Percentiles rank a stretch among this genome's conserved stretches.
These are phyloP conservation scores for Siniperca scherzeri DNA, from an alignment of 2,797 vertebrate genomes.

Conservation along the genomic window DNA sequence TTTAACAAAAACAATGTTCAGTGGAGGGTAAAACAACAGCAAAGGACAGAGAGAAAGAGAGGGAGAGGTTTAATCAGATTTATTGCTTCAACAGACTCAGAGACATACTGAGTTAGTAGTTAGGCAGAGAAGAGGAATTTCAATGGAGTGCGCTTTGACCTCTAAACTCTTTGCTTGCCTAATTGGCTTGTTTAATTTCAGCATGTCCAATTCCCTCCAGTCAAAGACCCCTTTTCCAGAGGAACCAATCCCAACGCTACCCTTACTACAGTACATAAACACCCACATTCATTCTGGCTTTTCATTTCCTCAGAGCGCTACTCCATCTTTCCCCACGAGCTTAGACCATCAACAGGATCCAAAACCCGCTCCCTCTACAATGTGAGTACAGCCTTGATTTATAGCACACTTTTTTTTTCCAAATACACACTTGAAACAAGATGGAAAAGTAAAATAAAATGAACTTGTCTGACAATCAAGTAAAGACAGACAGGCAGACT, in stretches of 20 bases:
- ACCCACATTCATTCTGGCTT: slow-evolving; percentile 42
- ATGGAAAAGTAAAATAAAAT: slow-evolving; percentile 73
- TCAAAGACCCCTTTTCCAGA: slow-evolving; percentile 62
- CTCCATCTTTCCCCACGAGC: slow-evolving; percentile 39
- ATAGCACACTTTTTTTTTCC: slow-evolving; percentile 41
- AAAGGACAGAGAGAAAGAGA: slow-evolving; percentile 34
- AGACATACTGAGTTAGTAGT: slow-evolving; percentile 65
- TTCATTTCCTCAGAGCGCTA: slow-evolving; percentile 43
- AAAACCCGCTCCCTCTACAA: slow-evolving; percentile 16
- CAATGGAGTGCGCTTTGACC: slow-evolving; percentile 77
- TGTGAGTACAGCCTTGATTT: slow-evolving; percentile 64
- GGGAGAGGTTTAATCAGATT: slow-evolving; percentile 78
- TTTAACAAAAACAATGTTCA: slow-evolving; percentile 69
- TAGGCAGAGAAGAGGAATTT: slow-evolving; percentile 68
- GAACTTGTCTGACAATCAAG: slow-evolving; percentile 77
- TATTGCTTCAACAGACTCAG: slow-evolving; percentile 76
- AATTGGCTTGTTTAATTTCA: slow-evolving; percentile 84
- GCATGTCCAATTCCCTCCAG: slow-evolving; percentile 74
- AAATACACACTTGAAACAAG: slow-evolving; percentile 71
- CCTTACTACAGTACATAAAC: slow-evolving; percentile 38
- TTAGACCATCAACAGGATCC: slow-evolving; percentile 37
- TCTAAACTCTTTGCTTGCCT: slow-evolving; percentile 77
- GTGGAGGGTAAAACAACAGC: slow-evolving; percentile 62
- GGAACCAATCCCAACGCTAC: slow-evolving; percentile 55
- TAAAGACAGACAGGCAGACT: slow-evolving; percentile 60